A percentile compares a stretch with the other conserved stretches of the same genome.
These are phyloP conservation scores for Cettia cetti DNA, from an alignment of 2,113 vertebrate species.

Conservation along the genomic window DNA sequence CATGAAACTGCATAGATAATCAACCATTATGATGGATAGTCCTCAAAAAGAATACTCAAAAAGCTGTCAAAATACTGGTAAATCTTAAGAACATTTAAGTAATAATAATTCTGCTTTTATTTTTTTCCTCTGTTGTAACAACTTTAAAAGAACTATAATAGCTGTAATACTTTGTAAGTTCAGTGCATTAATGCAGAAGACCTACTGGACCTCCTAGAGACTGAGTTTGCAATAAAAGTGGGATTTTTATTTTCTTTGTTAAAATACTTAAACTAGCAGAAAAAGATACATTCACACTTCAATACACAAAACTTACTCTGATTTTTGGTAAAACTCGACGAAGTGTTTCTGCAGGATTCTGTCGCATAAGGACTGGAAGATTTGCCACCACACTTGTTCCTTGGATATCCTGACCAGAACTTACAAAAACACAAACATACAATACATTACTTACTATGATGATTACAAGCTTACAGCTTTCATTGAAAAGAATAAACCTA, in stretches of 20 bases:
- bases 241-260: background rate
- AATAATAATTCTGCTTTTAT: background rate
- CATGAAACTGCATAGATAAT: background rate
- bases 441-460: background rate
- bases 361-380: conserved; percentile 87
- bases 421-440: conserved; percentile 66
- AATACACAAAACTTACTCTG: conserved; percentile 78
- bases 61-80: background rate
- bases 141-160: background rate
- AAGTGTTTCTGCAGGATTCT: conserved; percentile 92
- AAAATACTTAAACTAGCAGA: background rate
- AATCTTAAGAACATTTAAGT: background rate
- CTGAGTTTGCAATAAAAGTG: background rate
- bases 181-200: background rate
- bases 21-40: background rate
- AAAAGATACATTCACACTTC: conserved; percentile 3
- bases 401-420: conserved; percentile 91
- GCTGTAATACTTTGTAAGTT: background rate
- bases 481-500: background rate
- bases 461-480: background rate
- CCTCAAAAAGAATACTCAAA: background rate
- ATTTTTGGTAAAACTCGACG: conserved; percentile 92
- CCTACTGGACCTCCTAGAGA: background rate
- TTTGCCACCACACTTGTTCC: conserved; percentile 90
- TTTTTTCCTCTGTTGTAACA: background rate